phyloP scores from a whole-genome alignment of 92 coral and sea anemone genomes.

The Metridium senile region DNA sequence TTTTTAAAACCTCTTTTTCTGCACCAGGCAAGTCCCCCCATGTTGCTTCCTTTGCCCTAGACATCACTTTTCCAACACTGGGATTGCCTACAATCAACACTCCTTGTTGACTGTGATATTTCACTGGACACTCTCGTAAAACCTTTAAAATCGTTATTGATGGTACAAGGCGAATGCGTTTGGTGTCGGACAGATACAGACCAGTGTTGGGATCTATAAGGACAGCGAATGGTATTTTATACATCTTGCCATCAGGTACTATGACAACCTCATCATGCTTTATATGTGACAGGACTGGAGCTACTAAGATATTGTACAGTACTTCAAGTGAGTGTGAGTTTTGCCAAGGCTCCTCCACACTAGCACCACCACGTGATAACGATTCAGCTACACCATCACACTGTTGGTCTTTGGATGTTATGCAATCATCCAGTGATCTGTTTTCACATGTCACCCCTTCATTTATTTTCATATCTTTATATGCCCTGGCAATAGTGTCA shows the following conservation, averaged over 20 bases:
- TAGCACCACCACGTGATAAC: not conserved
- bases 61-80: not conserved
- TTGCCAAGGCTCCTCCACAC: not conserved
- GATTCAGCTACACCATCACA: not conserved
- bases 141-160: constrained; percentile 16
- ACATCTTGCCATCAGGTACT: constrained; percentile 26
- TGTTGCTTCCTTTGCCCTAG: too few relatives aligned
- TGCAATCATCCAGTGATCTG: not conserved
- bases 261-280: constrained; percentile 12
- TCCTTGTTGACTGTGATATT: constrained; percentile 10
- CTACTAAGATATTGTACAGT: not conserved
- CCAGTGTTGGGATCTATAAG: constrained; percentile 18
- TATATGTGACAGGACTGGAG: not conserved
- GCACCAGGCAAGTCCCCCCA: too few relatives aligned
- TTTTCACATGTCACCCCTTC: not conserved
- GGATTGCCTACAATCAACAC: constrained; percentile 16
- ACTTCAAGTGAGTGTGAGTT: not conserved
- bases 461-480: not conserved
- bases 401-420: not conserved
- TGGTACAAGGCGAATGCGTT: constrained; percentile 28
- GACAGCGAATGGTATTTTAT: constrained; percentile 29
- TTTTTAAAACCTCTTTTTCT: too few relatives aligned
- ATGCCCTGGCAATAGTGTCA: not conserved
- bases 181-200: constrained; percentile 15
- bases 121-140: constrained; percentile 6